These are phyloP conservation scores for Bucco capensis DNA, from an alignment of 2,113 vertebrate species.

Conservation along the genomic window DNA sequence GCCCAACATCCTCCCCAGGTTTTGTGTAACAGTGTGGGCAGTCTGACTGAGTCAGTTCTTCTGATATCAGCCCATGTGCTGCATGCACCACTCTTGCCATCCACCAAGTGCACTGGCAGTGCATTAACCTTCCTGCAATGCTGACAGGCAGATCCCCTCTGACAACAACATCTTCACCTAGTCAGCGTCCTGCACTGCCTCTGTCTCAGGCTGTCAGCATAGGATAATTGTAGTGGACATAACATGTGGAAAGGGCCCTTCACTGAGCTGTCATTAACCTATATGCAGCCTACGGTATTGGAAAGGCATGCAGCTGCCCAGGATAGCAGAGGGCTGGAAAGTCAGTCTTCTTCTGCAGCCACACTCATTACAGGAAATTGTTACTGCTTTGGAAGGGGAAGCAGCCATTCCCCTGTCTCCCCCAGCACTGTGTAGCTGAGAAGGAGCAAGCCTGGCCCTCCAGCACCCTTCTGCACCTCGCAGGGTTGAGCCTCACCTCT, in stretches of 20 bases:
- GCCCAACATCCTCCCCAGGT: rapidly evolving
- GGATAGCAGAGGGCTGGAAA: background rate
- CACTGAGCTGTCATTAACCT: background rate
- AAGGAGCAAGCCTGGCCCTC: background rate
- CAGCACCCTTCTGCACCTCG: background rate
- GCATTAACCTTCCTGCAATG: background rate
- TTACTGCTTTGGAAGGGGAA: background rate
- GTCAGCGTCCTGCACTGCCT: background rate
- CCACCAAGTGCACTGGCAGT: rapidly evolving
- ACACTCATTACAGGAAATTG: background rate
- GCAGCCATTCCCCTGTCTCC: background rate
- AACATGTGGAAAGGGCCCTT: background rate
- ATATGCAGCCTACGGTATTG: background rate
- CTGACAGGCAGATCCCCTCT: background rate
- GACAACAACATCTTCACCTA: background rate
- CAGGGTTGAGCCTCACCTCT: rapidly evolving
- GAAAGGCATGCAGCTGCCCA: background rate
- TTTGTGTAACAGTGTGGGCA: background rate
- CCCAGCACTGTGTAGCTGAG: rapidly evolving
- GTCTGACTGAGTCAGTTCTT: background rate
- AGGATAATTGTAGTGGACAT: background rate
- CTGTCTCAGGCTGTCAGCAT: background rate
- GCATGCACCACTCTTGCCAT: background rate
- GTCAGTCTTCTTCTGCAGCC: background rate
- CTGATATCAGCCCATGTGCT: background rate